These are phyloP conservation scores for Entomyzon cyanotis DNA, from an alignment of 2,113 vertebrate genomes.

Conservation along the genomic window DNA sequence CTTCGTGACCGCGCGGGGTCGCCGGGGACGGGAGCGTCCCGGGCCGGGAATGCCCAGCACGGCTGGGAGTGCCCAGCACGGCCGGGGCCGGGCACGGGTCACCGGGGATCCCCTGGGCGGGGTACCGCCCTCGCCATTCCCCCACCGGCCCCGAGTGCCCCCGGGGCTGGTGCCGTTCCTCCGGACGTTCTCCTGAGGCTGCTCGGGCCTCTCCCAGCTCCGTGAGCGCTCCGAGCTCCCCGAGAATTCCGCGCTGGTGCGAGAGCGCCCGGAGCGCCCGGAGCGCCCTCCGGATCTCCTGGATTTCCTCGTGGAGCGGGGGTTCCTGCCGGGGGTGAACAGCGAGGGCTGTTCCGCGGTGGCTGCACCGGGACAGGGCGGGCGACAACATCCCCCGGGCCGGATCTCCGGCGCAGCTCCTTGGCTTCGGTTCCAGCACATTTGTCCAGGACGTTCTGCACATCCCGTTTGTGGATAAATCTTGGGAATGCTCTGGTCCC, in stretches of 20 bases:
- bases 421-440: not conserved
- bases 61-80: too few species aligned
- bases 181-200: not conserved
- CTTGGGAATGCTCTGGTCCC: not conserved
- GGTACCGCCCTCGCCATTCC: not conserved
- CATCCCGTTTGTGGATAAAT: not conserved
- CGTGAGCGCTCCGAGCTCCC: not conserved
- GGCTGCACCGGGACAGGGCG: not conserved
- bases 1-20: not conserved
- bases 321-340: not conserved
- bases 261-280: not conserved
- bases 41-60: not conserved
- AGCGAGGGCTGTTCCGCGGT: not conserved
- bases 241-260: not conserved
- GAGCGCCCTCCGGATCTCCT: not conserved
- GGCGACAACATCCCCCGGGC: not conserved
- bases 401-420: not conserved
- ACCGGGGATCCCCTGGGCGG: not conserved
- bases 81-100: not conserved
- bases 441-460: too few species aligned
- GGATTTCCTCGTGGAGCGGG: not conserved
- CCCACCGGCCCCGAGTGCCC: not conserved
- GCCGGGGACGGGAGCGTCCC: not conserved
- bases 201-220: not conserved
- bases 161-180: not conserved